A percentile compares a stretch with the other conserved stretches of the same genome.
These are phyloP conservation scores for Axis porcinus DNA, from an alignment of 2,113 vertebrate genomes.

Conservation along the genomic window DNA sequence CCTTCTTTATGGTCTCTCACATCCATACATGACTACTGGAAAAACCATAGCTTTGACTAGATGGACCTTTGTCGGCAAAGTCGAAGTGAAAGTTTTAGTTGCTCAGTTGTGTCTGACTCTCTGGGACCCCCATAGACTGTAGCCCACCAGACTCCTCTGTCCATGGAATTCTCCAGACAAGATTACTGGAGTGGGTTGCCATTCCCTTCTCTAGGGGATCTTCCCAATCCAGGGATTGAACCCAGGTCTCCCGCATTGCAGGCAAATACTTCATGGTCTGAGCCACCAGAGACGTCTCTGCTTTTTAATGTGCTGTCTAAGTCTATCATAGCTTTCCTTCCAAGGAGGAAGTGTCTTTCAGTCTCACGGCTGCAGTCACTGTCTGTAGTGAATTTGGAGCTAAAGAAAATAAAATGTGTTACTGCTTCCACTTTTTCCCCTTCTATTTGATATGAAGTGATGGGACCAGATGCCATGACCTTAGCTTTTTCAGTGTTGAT, in stretches of 20 bases:
- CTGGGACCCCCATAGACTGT: neutral
- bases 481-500: neutral
- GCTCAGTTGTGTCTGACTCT: neutral
- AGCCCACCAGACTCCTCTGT: neutral
- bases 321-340: neutral
- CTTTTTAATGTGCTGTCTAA: neutral
- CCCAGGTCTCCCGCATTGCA: neutral
- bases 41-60: neutral
- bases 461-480: neutral
- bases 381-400: neutral
- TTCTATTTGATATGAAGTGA: neutral
- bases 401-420: neutral
- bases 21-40: neutral
- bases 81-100: neutral
- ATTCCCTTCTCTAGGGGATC: neutral
- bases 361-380: neutral
- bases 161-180: neutral
- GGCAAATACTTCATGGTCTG: neutral
- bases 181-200: neutral
- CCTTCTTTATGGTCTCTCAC: neutral
- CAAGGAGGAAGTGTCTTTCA: neutral
- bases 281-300: neutral
- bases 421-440: neutral
- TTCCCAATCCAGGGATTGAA: neutral
- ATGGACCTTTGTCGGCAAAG: neutral